Evolutionary conservation across 2,888 invertebrate species (phyloP), one percentile per base, ranked within the genome.

Genomic region (Catocala fraxini): DNA sequence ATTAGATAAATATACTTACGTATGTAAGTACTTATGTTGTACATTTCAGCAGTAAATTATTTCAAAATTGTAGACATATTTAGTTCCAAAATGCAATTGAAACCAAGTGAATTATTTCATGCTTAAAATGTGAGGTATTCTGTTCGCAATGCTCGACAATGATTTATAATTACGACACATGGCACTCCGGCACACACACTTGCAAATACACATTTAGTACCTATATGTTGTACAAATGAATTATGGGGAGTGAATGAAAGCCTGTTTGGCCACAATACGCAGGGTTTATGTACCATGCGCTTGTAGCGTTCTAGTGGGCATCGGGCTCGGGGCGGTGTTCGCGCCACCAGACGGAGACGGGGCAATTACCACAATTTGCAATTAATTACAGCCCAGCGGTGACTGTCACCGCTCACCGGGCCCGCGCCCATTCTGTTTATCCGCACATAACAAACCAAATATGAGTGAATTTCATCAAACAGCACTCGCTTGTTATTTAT

Each of bases 361-460:
- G 69, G 71, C 83, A 79, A 85, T 82, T 80, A 84, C 83, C 85
- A 81, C 88, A 87, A 87, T 88, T 85, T 84, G 85, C 86, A 86
- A 89, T 89, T 89, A 89, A 89, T 88, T 88, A 86, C 86, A 75
- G 70, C 71, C 68, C 68, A 73, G 70, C 77, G 63, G 72, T 76
- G 79, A 82, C 83, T 82, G 75, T 79, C 77, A 73, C 71, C 70
- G 72, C 77, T 72, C 81, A 70, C 64, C 25, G 12, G 41, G 62
- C 63, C 54, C 6, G 7, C 9, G 35, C 69, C 69, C 69, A 75
- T 73, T 72, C 78, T 80, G 78, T 82, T 79, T 79, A 71, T 75
- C 65, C 76, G 56, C 59, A 65, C 63, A 71, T 69, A 65, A 56
- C 63, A 62, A 70, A 13, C 66, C 63, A 68, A 77, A 75, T 75